A percentile compares a stretch with the other conserved stretches of the same genome.
phyloP scores from a whole-genome alignment of 2,888 invertebrate genomes.

The Stegophylla sp. region DNA sequence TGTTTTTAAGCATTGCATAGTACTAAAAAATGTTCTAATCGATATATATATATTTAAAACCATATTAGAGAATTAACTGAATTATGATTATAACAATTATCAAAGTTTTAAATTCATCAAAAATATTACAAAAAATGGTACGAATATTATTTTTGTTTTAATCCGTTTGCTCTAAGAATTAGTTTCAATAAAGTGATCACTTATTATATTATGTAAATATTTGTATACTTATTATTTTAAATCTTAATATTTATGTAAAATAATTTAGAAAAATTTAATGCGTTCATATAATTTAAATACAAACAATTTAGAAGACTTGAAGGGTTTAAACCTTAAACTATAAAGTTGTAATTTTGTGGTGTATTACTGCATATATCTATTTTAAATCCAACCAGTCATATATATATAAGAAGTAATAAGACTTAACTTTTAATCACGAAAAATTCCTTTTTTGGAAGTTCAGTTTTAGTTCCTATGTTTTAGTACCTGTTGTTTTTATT shows the following conservation, averaged over 20 bases:
- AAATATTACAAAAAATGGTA: too few relatives aligned
- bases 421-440: slow-evolving; percentile 19
- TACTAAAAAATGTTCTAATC: too few relatives aligned
- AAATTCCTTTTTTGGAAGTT: slow-evolving; percentile 36
- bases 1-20: too few relatives aligned
- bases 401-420: neutral
- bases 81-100: too few relatives aligned
- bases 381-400: neutral
- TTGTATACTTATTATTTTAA: neutral
- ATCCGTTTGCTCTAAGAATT: too few relatives aligned
- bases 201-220: neutral
- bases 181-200: neutral
- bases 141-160: too few relatives aligned
- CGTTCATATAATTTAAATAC: neutral
- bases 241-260: neutral
- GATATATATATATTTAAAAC: too few relatives aligned
- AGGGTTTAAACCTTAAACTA: neutral
- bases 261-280: neutral
- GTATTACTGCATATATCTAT: neutral
- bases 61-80: too few relatives aligned
- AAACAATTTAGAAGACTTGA: slow-evolving; percentile 4
- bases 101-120: too few relatives aligned
- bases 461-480: slow-evolving; percentile 41
- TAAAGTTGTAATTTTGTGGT: slow-evolving; percentile 16
- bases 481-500: slow-evolving; percentile 43